These are phyloP conservation scores for Protaetia brevitarsis DNA, from an alignment of 1,140 invertebrate genomes.

Conservation along the genomic window DNA sequence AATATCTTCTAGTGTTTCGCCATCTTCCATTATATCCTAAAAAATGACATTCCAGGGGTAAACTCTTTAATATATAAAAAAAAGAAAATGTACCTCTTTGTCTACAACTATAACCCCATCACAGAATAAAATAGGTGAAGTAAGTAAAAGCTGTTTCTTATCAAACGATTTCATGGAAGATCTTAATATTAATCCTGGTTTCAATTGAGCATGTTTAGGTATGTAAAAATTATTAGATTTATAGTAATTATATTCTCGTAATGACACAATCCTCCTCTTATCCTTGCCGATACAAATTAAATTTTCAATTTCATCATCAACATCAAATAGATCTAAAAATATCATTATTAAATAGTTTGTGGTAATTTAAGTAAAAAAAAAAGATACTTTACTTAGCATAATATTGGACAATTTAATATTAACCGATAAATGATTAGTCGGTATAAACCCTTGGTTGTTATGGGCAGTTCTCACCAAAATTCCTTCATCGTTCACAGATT, in stretches of 20 bases:
- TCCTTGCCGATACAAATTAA: conserved; percentile 23
- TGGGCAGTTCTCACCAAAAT: conserved; percentile 44
- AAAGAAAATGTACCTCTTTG: neutral
- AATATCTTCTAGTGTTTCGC: conserved; percentile 29
- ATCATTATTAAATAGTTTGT: neutral
- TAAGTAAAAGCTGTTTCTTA: conserved; percentile 36
- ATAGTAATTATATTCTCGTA: conserved; percentile 19
- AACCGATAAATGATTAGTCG: conserved; percentile 41
- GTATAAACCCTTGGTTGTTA: conserved; percentile 45
- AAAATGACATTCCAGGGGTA: neutral
- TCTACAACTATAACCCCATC: conserved; percentile 34
- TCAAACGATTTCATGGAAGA: conserved; percentile 41
- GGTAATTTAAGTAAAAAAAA: neutral
- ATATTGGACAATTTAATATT: conserved; percentile 30
- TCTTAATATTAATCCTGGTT: conserved; percentile 39
- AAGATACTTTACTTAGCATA: conserved; percentile 15
- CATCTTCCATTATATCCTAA: conserved; percentile 17
- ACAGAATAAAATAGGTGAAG: conserved; percentile 40
- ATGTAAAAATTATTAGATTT: conserved; percentile 6
- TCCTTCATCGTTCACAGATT: conserved; percentile 39
- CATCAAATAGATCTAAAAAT: conserved; percentile 6
- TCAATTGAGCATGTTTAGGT: conserved; percentile 34
- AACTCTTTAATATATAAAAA: neutral
- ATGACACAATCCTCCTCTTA: conserved; percentile 2
- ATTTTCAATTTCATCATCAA: conserved; percentile 1